Conservation (phyloP, 2,113 vertebrate species). For the Protobothrops flavoviridis region DNA sequence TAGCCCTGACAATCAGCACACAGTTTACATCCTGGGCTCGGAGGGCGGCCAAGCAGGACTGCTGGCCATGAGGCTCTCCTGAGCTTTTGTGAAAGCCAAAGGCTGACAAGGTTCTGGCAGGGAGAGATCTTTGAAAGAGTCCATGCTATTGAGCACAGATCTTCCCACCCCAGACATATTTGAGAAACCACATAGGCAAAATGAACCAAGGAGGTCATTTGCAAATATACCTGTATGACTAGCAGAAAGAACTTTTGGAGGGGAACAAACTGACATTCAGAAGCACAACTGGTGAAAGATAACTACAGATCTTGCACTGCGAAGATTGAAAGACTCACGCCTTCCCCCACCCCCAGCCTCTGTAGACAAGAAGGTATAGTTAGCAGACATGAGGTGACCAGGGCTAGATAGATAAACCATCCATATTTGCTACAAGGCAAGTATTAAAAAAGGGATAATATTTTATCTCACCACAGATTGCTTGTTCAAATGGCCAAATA, state of each 20-base stretch:
- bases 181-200: constrained; percentile 51
- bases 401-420: neutral
- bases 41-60: constrained; percentile 49
- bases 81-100: constrained; percentile 48
- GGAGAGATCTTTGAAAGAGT: constrained; percentile 43
- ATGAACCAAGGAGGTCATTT: constrained; percentile 48
- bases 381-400: neutral
- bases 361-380: neutral
- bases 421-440: neutral
- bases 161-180: constrained; percentile 43
- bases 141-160: constrained; percentile 40
- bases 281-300: constrained; percentile 19
- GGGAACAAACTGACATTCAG: constrained; percentile 43
- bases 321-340: neutral
- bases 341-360: neutral
- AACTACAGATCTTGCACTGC: constrained; percentile 38
- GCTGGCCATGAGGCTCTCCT: constrained; percentile 26
- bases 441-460: neutral
- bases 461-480: neutral
- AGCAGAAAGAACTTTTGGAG: constrained; percentile 39
- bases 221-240: constrained; percentile 48
- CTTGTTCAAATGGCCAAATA: neutral
- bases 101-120: constrained; percentile 51
- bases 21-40: constrained; percentile 23
- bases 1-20: constrained; percentile 30